phyloP scores from a whole-genome alignment of 2,797 vertebrate genomes.

The Tapirus indicus region DNA sequence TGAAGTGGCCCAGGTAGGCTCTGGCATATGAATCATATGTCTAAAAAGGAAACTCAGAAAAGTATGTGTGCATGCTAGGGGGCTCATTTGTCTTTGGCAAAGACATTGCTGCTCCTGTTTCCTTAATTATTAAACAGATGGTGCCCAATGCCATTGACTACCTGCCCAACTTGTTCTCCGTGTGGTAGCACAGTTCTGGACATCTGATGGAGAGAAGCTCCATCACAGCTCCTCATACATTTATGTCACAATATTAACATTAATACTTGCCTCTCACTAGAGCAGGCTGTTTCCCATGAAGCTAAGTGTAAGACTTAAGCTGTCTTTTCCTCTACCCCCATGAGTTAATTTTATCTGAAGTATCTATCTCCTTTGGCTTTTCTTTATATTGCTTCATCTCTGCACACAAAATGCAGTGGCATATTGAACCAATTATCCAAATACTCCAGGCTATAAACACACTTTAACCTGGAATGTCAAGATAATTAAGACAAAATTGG shows the following conservation, averaged over 20 bases:
- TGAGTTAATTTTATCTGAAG: slow-evolving; percentile 53
- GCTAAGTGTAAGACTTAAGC: background rate
- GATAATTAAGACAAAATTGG: slow-evolving; percentile 67
- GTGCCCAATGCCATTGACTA: slow-evolving; percentile 53
- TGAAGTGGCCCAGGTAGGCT: slow-evolving; percentile 31
- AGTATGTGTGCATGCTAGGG: slow-evolving; percentile 40
- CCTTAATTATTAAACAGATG: slow-evolving; percentile 81
- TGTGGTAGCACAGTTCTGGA: slow-evolving; percentile 28
- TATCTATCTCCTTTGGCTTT: slow-evolving; percentile 3
- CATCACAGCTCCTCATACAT: background rate
- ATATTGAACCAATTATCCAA: slow-evolving; percentile 61
- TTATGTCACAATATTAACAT: slow-evolving; percentile 8
- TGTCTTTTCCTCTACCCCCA: background rate
- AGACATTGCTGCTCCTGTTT: slow-evolving; percentile 4
- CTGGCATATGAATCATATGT: slow-evolving; percentile 58
- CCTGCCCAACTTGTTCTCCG: slow-evolving; percentile 58
- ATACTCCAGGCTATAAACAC: slow-evolving; percentile 32
- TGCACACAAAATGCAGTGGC: slow-evolving; percentile 23
- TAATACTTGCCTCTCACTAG: background rate
- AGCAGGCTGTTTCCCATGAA: slow-evolving; percentile 1
- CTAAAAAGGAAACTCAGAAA: slow-evolving; percentile 45
- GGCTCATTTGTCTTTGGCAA: slow-evolving; percentile 75
- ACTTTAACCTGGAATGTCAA: slow-evolving; percentile 56
- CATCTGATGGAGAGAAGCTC: slow-evolving; percentile 18
- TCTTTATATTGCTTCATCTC: slow-evolving; percentile 35